phyloP scores from a whole-genome alignment of 2,113 vertebrate species.

The Fulica atra region DNA sequence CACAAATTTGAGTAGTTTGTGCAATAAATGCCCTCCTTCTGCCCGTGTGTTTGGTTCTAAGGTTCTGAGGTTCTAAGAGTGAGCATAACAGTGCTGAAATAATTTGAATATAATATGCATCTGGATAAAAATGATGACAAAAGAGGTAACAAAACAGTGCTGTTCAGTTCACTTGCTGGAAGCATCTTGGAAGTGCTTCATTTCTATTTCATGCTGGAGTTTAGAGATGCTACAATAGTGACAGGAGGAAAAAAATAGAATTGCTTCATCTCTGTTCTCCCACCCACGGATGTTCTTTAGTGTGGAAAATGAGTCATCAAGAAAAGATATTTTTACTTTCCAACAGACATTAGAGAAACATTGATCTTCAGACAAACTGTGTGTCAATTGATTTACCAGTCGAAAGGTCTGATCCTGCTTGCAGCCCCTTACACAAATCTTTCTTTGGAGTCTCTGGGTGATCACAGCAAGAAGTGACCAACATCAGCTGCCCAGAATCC shows the following conservation, averaged over 20 bases:
- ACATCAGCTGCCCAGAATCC: neutral
- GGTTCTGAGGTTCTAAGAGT: neutral
- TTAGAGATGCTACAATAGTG: constrained; percentile 42
- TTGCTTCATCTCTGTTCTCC: constrained; percentile 46
- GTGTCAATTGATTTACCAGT: neutral
- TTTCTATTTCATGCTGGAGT: neutral
- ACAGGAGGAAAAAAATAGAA: constrained; percentile 29
- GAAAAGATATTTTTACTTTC: constrained; percentile 57
- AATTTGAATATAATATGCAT: neutral
- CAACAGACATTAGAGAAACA: constrained; percentile 21
- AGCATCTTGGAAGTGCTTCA: neutral
- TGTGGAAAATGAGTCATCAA: constrained; percentile 63
- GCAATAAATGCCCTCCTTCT: neutral
- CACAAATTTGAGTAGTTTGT: neutral
- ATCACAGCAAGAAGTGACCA: neutral
- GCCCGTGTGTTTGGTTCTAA: neutral
- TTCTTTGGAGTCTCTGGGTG: neutral
- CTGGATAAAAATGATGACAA: neutral
- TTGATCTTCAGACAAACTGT: neutral
- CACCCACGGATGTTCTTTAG: constrained; percentile 31
- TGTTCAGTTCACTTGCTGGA: constrained; percentile 18
- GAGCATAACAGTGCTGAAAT: neutral
- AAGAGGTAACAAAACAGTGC: neutral
- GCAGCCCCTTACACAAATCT: neutral
- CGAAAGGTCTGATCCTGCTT: neutral